Conservation (phyloP, 2,797 vertebrate species). For the Epinephelus coioides region DNA sequence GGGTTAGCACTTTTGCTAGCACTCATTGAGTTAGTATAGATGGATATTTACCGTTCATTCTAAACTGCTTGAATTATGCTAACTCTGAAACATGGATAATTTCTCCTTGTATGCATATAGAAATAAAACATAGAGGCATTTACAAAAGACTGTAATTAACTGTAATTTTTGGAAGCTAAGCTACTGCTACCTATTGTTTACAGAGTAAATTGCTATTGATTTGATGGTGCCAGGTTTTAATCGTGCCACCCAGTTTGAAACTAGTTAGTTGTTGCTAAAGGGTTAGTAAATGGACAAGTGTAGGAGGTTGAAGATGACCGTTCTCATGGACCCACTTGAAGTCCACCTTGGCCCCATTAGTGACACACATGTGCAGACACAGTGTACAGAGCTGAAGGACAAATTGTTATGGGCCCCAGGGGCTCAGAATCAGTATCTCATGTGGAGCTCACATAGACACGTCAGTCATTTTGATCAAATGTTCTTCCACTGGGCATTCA, state of each 20-base stretch:
- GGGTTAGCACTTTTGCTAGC: no score
- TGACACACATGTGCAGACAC: slow-evolving; percentile 1
- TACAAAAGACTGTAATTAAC: no score
- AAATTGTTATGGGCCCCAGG: slow-evolving; percentile 30
- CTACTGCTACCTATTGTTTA: background rate
- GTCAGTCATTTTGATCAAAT: slow-evolving; percentile 43
- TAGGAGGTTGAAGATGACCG: background rate
- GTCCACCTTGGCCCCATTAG: slow-evolving; percentile 36
- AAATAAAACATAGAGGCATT: background rate
- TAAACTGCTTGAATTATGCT: background rate
- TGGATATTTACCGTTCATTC: background rate
- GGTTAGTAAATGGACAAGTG: background rate
- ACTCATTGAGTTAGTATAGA: no score
- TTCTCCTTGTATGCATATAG: background rate
- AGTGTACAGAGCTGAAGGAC: slow-evolving; percentile 38
- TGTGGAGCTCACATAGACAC: slow-evolving; percentile 12
- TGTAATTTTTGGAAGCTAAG: background rate
- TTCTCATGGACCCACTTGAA: slow-evolving; percentile 37
- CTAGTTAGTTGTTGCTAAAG: background rate
- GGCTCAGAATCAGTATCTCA: slow-evolving; percentile 31
- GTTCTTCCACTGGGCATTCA: slow-evolving; percentile 33
- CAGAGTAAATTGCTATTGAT: background rate
- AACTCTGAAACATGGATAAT: background rate
- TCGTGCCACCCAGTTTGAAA: background rate
- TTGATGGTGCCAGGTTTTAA: background rate